Conservation (phyloP, 92 coral and sea anemone species). For the Epizoanthus fatuus region DNA sequence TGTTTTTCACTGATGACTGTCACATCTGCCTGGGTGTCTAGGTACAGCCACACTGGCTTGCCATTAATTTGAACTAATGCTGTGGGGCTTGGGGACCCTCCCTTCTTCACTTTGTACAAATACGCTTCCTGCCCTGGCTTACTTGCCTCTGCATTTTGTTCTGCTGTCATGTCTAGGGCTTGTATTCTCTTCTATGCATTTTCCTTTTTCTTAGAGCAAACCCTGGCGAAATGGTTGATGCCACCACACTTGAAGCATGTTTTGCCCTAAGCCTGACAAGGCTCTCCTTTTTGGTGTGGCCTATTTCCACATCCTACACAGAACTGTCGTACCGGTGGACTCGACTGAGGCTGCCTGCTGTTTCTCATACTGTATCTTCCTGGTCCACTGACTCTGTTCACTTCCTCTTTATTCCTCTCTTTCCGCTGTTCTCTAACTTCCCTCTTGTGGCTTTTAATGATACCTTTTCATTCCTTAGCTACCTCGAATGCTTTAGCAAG, state of each 20-base stretch:
- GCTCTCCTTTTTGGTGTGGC: conserved; percentile 13
- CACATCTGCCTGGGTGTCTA: conserved; percentile 48
- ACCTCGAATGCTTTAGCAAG: conserved; percentile 9
- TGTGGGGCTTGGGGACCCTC: too few relatives aligned
- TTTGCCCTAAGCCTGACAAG: neutral
- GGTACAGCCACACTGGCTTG: too few relatives aligned
- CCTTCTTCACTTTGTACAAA: too few relatives aligned
- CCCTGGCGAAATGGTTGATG: too few relatives aligned
- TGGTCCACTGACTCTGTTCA: conserved; percentile 59
- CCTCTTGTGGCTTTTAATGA: conserved; percentile 12
- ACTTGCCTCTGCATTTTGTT: too few relatives aligned
- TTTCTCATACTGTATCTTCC: conserved; percentile 59
- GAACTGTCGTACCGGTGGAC: neutral
- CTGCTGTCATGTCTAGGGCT: too few relatives aligned
- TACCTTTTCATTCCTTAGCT: neutral
- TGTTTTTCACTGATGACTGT: conserved; percentile 22
- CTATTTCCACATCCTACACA: conserved; percentile 23
- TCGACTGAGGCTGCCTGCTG: conserved; percentile 17
- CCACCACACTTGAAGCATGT: too few relatives aligned
- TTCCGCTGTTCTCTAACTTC: conserved; percentile 2
- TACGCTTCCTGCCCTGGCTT: too few relatives aligned
- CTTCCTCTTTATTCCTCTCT: conserved; percentile 19
- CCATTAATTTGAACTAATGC: too few relatives aligned
- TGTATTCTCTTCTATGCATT: too few relatives aligned
- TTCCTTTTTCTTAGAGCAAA: too few relatives aligned